Evolutionary conservation across 1,140 invertebrate genomes (phyloP).

Genomic region (Drosophila simulans): DNA sequence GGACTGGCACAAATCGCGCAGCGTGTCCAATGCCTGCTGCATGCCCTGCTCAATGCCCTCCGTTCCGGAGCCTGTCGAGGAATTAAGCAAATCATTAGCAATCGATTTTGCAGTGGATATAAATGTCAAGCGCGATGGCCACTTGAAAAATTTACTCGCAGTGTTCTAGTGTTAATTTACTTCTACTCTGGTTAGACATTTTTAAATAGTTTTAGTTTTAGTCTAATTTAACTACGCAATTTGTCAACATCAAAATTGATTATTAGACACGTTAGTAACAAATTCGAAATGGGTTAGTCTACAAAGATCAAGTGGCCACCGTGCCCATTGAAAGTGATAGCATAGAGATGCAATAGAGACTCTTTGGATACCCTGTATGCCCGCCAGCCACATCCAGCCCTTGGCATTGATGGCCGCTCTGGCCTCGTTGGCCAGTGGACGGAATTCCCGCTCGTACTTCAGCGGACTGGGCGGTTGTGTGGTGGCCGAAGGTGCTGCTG

Average conservation of each 20-base stretch:
- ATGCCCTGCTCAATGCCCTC: slow-evolving; percentile 68
- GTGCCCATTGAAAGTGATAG: background rate
- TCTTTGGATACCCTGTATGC: slow-evolving; percentile 86
- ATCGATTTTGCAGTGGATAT: background rate
- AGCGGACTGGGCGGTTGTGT: slow-evolving; percentile 81
- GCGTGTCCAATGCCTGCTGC: slow-evolving; percentile 65
- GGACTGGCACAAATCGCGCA: slow-evolving; percentile 64
- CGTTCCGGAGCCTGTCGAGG: slow-evolving; percentile 54
- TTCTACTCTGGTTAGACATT: background rate
- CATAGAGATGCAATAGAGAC: slow-evolving; percentile 6
- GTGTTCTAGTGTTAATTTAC: background rate
- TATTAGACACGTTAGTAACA: too few species aligned
- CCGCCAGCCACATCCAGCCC: slow-evolving; percentile 93
- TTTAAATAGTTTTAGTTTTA: too few species aligned
- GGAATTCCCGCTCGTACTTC: slow-evolving; percentile 80
- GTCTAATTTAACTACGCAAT: too few species aligned
- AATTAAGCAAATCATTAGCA: background rate
- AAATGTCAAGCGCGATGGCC: slow-evolving; percentile 2
- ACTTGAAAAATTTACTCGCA: background rate
- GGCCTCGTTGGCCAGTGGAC: slow-evolving; percentile 84
- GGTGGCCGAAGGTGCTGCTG: background rate
- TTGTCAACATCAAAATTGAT: too few species aligned
- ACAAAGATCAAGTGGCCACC: background rate
- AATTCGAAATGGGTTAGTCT: background rate
- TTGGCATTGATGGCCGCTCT: slow-evolving; percentile 87